Percentiles rank a stretch among this genome's conserved stretches.
phyloP scores from a whole-genome alignment of 2,888 invertebrate species.

The Dryobotodes eremita region DNA sequence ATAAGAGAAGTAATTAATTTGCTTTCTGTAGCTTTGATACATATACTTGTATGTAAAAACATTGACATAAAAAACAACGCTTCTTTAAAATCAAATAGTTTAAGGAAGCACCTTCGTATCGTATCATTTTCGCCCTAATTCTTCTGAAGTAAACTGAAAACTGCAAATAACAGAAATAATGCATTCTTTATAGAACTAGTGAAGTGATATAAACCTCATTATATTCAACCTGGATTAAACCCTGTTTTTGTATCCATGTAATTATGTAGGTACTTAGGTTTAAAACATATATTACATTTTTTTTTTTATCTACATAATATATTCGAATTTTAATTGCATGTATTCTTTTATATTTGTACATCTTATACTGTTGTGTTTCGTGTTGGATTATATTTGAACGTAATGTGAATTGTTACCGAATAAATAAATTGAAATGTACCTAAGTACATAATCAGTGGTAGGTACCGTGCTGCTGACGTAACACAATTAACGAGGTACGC shows the following conservation, averaged over 20 bases:
- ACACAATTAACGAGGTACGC: constrained; percentile 10
- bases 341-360: too few species aligned
- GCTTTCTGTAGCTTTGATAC: not conserved
- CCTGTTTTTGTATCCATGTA: too few species aligned
- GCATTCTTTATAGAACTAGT: too few species aligned
- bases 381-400: too few species aligned
- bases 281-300: too few species aligned
- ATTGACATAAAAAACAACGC: not conserved
- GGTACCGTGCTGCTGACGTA: not conserved
- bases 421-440: not conserved
- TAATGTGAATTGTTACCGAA: too few species aligned
- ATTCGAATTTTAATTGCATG: too few species aligned
- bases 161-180: not conserved
- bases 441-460: not conserved
- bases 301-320: too few species aligned
- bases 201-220: too few species aligned
- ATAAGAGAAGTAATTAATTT: not conserved
- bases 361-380: too few species aligned
- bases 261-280: too few species aligned
- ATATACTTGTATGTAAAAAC: not conserved
- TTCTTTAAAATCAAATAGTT: not conserved
- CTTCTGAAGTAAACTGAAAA: not conserved
- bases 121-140: not conserved
- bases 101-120: not conserved
- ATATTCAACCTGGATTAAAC: constrained; percentile 4